These are phyloP conservation scores for Menidia menidia DNA, from an alignment of 2,797 vertebrate genomes.

Conservation along the genomic window DNA sequence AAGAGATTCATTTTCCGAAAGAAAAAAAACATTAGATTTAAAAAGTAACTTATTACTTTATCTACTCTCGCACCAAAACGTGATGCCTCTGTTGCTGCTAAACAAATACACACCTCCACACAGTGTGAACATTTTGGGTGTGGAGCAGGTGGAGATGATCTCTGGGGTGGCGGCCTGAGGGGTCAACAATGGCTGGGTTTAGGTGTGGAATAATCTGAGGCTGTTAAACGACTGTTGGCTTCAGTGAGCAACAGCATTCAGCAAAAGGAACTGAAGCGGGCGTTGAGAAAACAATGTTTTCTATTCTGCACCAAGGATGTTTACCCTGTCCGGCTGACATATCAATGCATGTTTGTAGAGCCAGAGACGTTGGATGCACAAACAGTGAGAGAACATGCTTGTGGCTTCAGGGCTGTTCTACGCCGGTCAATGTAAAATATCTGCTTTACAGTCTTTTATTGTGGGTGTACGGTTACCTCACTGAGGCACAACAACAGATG, in stretches of 20 bases:
- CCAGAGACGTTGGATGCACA: constrained; percentile 5
- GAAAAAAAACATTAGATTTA: too few species aligned
- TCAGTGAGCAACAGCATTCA: constrained; percentile 18
- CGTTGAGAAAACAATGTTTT: constrained; percentile 29
- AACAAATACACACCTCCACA: constrained; percentile 58
- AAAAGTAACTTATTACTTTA: not conserved
- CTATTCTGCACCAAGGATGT: not conserved
- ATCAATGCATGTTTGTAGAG: constrained; percentile 28
- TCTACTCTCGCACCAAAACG: constrained; percentile 5
- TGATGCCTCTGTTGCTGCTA: constrained; percentile 21
- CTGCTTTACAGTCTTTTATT: constrained; percentile 14
- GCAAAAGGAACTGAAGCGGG: constrained; percentile 25
- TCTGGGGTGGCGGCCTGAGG: constrained; percentile 25
- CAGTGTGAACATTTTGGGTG: constrained; percentile 71
- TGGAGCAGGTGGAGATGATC: constrained; percentile 66
- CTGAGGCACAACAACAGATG: constrained; percentile 58
- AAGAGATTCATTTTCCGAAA: too few species aligned
- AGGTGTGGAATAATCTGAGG: constrained; percentile 42
- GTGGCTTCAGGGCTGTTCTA: constrained; percentile 6
- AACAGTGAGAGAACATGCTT: constrained; percentile 24
- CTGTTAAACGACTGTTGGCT: constrained; percentile 31
- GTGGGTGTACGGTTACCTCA: constrained; percentile 41
- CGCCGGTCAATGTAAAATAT: constrained; percentile 15
- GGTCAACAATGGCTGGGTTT: constrained; percentile 47
- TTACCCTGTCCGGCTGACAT: not conserved